phyloP scores from a whole-genome alignment of 2,888 invertebrate genomes.

The Melieria picta region DNA sequence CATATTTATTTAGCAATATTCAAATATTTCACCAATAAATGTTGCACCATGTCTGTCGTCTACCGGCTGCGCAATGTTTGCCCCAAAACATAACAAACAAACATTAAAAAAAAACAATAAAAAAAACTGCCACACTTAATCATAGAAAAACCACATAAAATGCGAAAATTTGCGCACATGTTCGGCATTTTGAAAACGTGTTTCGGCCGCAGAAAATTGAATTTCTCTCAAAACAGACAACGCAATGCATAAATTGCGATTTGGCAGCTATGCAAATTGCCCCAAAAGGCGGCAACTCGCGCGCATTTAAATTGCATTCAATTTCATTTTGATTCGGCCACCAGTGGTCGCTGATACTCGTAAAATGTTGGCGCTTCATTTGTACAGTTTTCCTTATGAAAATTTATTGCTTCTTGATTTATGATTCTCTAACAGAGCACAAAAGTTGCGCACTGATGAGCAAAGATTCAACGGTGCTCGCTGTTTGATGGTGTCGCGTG shows the following conservation, averaged over 20 bases:
- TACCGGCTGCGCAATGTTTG: not conserved
- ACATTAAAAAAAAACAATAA: not conserved
- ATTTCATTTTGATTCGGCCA: too few relatives aligned
- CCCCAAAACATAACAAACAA: not conserved
- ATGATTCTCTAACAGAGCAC: too few relatives aligned
- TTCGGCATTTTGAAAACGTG: not conserved
- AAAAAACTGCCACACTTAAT: conserved; percentile 3
- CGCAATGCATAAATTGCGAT: conserved; percentile 20
- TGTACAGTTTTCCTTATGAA: too few relatives aligned
- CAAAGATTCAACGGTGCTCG: too few relatives aligned
- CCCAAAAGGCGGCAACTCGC: too few relatives aligned
- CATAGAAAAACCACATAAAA: not conserved
- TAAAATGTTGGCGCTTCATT: too few relatives aligned
- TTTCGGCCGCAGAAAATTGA: conserved; percentile 15
- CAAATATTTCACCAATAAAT: conserved; percentile 4
- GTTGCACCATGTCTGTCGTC: not conserved
- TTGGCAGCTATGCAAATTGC: not conserved
- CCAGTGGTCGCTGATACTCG: too few relatives aligned
- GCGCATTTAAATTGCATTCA: too few relatives aligned
- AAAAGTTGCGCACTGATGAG: too few relatives aligned
- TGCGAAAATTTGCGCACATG: not conserved
- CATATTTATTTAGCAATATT: conserved; percentile 16
- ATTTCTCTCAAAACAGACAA: conserved; percentile 26
- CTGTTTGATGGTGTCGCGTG: too few relatives aligned
- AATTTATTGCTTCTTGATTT: too few relatives aligned